Evolutionary conservation across 2,797 vertebrate species (phyloP), one percentile per base, ranked within the genome.

Genomic region (Dicrostonyx torquatus): DNA sequence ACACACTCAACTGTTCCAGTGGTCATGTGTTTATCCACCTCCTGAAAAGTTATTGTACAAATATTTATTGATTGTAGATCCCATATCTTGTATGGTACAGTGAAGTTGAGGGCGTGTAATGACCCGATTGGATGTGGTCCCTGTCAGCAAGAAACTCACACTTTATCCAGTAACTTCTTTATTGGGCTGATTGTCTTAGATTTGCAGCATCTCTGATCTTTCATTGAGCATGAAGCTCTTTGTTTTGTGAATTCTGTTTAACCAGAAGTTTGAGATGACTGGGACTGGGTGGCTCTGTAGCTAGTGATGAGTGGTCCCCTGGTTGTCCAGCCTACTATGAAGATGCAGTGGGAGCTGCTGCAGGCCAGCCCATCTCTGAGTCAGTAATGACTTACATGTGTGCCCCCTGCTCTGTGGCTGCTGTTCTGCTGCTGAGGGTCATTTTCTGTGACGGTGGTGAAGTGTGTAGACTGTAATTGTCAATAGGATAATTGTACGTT

Each of bases 391-490:
- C 60, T 97, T 94, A 76, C 96, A 96, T 97, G 84, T 96, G 95
- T 97, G 79, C 60, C n/a, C 78, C 43, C n/a, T 26, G 85, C 55
- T 95, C 91, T 91, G 96, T 50, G 96, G 96, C 93, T 64, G 90
- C 3, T 82, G 97, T 97, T 92, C 95, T 97, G 95, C 64, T 84
- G 43, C 83, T 37, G 58, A 77, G 58, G 89, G 87, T 87, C 80
- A 62, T 95, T 95, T 94, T 95, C 97, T 96, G 34, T 87, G 94
- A 77, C 92, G 87, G 90, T 5, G 84, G 95, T 96, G 89, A 95
- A 91, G 94, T 95, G 92, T 93, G 86, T 66, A 96, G 90, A 90
- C 97, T 96, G 58, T 96, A 97, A 97, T 96, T 96, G 95, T 97
- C 95, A 94, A 53, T 89, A 86, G 90, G 90, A 92, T 96, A 96